Evolutionary conservation across 2,797 vertebrate genomes (phyloP).

Genomic region (Lycodopsis pacificus): DNA sequence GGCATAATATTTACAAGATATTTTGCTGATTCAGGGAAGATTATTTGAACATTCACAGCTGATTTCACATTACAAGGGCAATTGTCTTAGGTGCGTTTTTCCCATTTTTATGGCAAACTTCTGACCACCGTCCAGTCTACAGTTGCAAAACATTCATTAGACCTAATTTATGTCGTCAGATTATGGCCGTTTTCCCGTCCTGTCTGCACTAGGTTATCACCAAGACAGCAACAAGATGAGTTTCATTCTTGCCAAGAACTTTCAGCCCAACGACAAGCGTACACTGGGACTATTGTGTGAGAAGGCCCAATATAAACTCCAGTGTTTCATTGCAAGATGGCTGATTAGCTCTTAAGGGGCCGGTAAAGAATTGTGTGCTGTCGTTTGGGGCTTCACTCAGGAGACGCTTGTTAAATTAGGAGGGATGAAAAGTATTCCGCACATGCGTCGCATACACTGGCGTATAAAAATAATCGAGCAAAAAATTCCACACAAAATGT

Average conservation of each 20-base stretch:
- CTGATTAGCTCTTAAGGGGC: slow-evolving; percentile 80
- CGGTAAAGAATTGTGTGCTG: slow-evolving; percentile 71
- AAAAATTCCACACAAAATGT: slow-evolving; percentile 55
- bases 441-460: slow-evolving; percentile 21
- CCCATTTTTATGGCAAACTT: slow-evolving; percentile 35
- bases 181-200: slow-evolving; percentile 39
- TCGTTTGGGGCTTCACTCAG: slow-evolving; percentile 54
- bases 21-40: slow-evolving; percentile 53
- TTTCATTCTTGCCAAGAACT: slow-evolving; percentile 65
- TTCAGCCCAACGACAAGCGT: slow-evolving; percentile 62
- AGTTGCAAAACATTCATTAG: slow-evolving; percentile 29
- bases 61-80: slow-evolving; percentile 56
- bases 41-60: slow-evolving; percentile 48
- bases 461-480: slow-evolving; percentile 58
- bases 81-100: slow-evolving; percentile 29
- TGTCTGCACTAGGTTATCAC: slow-evolving; percentile 53
- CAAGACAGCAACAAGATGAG: slow-evolving; percentile 57
- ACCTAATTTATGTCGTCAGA: slow-evolving; percentile 32
- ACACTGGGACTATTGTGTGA: slow-evolving; percentile 72
- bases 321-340: slow-evolving; percentile 73
- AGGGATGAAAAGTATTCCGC: slow-evolving; percentile 62
- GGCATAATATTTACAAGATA: slow-evolving; percentile 38
- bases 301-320: slow-evolving; percentile 70
- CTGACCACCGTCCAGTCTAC: slow-evolving; percentile 1
- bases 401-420: slow-evolving; percentile 69